These are phyloP conservation scores for Philereme transversata DNA, from an alignment of 2,888 invertebrate species.

Conservation along the genomic window DNA sequence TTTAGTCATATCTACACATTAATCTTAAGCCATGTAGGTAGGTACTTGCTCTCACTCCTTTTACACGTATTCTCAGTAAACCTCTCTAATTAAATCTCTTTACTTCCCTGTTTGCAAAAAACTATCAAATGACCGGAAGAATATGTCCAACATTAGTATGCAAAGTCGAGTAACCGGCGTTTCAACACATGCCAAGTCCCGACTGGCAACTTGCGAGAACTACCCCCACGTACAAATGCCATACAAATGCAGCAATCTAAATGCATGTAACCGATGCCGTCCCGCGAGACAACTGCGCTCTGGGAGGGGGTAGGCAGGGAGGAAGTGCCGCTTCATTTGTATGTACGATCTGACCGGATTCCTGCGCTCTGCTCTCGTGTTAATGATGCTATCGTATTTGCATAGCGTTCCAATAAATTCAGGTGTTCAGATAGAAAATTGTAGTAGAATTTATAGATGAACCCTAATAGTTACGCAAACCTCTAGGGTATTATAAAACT, in stretches of 20 bases:
- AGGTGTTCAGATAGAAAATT: no score
- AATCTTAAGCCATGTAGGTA: no score
- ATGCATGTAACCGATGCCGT: constrained; percentile 19
- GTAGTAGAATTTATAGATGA: no score
- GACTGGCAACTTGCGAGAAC: not conserved
- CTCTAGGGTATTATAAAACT: no score
- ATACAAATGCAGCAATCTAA: constrained; percentile 28
- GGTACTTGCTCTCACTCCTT: no score
- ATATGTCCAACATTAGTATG: no score
- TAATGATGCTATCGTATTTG: constrained; percentile 21
- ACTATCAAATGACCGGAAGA: no score
- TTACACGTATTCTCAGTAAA: no score
- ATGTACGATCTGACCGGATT: constrained; percentile 12
- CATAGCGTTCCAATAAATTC: constrained; percentile 2
- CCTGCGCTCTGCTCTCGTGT: constrained; percentile 8
- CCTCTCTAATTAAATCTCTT: no score
- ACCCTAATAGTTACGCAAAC: no score
- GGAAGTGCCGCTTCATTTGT: constrained; percentile 14
- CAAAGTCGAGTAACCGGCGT: not conserved
- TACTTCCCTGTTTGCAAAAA: no score
- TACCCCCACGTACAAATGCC: constrained; percentile 12
- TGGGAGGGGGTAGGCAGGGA: constrained; percentile 2
- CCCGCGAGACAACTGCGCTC: not conserved
- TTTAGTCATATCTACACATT: no score
- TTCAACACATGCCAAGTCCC: not conserved